Conservation (phyloP, 2,113 vertebrate genomes). For the Mungos mungo region DNA sequence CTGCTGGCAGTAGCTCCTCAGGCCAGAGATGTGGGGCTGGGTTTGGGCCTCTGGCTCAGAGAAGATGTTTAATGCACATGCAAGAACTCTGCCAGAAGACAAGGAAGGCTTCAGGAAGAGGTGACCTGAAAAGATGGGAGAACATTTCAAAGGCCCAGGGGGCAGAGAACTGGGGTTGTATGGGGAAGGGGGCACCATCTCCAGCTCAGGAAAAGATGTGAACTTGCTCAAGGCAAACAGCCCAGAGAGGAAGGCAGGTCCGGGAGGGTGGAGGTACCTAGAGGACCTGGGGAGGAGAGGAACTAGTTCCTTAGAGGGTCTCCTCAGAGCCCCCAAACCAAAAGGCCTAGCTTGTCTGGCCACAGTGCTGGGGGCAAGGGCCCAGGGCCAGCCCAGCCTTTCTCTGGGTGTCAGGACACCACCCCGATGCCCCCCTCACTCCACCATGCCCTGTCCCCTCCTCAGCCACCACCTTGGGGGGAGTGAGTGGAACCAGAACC, state of each 20-base stretch:
- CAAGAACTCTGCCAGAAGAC: background rate
- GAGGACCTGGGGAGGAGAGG: background rate
- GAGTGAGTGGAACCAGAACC: background rate
- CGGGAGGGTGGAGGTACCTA: background rate
- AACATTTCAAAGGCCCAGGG: background rate
- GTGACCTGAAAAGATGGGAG: background rate
- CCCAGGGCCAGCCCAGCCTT: background rate
- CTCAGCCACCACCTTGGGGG: background rate
- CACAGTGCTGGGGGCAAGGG: background rate
- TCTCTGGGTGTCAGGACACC: too few relatives aligned
- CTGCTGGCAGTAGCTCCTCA: rapidly evolving
- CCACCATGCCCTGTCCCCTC: background rate
- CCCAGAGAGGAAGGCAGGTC: background rate
- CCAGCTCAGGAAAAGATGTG: background rate
- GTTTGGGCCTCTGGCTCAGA: background rate
- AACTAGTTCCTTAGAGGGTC: background rate
- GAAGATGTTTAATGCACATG: too few relatives aligned
- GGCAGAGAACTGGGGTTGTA: background rate
- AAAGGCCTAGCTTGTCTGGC: background rate
- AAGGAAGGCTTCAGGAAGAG: background rate
- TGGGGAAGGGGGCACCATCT: background rate
- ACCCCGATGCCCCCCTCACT: background rate
- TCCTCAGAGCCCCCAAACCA: background rate
- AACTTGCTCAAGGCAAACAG: background rate
- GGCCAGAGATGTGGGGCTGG: background rate